Evolutionary conservation across 2,113 vertebrate genomes (phyloP).

Genomic region (Lipotes vexillifer): DNA sequence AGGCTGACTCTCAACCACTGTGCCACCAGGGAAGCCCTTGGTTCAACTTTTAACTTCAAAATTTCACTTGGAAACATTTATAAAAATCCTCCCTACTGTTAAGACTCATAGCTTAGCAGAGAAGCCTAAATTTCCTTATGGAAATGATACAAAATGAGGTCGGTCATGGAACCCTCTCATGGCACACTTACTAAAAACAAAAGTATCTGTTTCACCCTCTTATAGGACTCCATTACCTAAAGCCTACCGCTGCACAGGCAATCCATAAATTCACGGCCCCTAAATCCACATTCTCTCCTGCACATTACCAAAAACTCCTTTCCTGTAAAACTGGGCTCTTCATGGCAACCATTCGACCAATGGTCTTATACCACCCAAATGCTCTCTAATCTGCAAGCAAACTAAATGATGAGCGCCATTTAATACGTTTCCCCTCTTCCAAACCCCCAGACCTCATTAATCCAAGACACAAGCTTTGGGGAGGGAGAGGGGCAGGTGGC

Average conservation of each 20-base stretch:
- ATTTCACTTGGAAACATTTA: conserved; percentile 16
- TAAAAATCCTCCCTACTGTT: neutral
- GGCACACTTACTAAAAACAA: neutral
- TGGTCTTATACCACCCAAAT: neutral
- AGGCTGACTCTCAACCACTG: too few species aligned
- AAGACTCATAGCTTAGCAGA: neutral
- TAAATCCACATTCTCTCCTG: neutral
- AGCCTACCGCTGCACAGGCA: neutral
- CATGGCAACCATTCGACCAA: neutral
- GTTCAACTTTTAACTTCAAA: conserved; percentile 17
- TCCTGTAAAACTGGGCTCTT: neutral
- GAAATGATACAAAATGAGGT: neutral
- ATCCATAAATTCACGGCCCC: neutral
- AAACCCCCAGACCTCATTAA: neutral
- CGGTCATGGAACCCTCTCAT: neutral
- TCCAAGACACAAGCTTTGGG: neutral
- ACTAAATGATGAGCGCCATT: neutral
- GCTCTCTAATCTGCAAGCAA: neutral
- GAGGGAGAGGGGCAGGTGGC: neutral
- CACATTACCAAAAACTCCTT: neutral
- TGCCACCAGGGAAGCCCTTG: too few species aligned
- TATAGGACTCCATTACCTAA: neutral
- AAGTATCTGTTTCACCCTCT: neutral
- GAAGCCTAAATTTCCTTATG: neutral
- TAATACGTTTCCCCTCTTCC: neutral